phyloP scores from a whole-genome alignment of 2,113 vertebrate species.

The Corvus moneduloides region DNA sequence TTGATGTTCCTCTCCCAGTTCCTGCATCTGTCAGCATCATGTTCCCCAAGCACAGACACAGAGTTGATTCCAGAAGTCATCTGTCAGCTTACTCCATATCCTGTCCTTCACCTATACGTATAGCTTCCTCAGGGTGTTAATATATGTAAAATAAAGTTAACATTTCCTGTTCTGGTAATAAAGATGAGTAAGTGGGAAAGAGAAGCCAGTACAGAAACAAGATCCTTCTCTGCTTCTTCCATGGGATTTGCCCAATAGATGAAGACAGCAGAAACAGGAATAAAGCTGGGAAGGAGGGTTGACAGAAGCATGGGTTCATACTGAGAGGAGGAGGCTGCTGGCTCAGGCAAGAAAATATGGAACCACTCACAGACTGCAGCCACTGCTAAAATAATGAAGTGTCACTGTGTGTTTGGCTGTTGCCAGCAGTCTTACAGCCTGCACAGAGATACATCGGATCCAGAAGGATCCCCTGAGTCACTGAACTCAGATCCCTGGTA shows the following conservation, averaged over 20 bases:
- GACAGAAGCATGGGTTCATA: not conserved
- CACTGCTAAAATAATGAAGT: not conserved
- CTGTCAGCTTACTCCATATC: not conserved
- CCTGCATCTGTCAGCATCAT: constrained; percentile 6
- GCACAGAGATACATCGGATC: fast-evolving
- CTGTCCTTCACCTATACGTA: not conserved
- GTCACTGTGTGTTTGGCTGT: not conserved
- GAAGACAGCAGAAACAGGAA: not conserved
- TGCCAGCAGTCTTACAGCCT: not conserved
- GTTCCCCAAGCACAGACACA: not conserved
- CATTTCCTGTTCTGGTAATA: constrained; percentile 26
- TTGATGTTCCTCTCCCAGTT: constrained; percentile 8
- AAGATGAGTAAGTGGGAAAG: not conserved
- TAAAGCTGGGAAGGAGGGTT: not conserved
- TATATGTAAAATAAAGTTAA: constrained; percentile 31
- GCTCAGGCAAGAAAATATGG: not conserved
- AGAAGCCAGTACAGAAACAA: not conserved
- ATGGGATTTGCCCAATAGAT: not conserved
- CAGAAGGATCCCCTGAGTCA: not conserved
- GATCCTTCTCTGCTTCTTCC: not conserved
- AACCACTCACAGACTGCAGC: not conserved
- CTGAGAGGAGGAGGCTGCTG: not conserved
- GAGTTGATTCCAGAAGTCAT: not conserved
- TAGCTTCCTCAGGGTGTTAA: constrained; percentile 3
- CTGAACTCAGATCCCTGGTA: not conserved